A percentile compares a stretch with the other conserved stretches of the same genome.
phyloP scores from a whole-genome alignment of 2,888 invertebrate genomes.

The Drosophila glabriapex region DNA sequence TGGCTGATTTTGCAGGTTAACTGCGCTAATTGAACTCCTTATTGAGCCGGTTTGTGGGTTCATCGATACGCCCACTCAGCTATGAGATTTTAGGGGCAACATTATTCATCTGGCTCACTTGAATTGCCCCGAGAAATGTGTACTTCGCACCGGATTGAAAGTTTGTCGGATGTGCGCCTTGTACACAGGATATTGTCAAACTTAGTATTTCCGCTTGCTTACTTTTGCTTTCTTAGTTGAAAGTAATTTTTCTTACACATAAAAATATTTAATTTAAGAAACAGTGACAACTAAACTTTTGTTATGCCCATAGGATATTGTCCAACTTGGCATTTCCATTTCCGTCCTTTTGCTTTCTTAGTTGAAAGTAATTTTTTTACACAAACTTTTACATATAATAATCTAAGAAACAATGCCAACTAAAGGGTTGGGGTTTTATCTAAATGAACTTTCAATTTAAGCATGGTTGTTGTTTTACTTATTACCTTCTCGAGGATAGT shows the following conservation, averaged over 20 bases:
- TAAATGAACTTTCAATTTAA: neutral
- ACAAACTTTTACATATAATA: neutral
- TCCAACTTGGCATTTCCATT: neutral
- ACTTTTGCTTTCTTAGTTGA: neutral
- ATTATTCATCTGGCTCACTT: neutral
- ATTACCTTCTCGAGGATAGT: neutral
- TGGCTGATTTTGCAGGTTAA: conserved; percentile 59
- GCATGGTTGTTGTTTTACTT: neutral
- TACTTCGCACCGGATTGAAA: neutral
- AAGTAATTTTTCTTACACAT: neutral
- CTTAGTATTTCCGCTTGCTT: neutral
- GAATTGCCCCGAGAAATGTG: neutral
- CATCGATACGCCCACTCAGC: conserved; percentile 36
- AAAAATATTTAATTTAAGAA: neutral
- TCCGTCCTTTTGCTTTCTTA: neutral
- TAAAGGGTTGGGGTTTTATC: neutral
- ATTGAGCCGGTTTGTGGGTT: conserved; percentile 25
- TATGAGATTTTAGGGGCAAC: neutral
- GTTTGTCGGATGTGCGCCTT: neutral
- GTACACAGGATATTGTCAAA: conserved; percentile 1
- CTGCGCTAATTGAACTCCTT: conserved; percentile 69
- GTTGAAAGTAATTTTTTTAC: neutral
- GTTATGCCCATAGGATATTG: neutral
- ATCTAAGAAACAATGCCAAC: neutral
- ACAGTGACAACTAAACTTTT: neutral